Percentiles rank a stretch among this genome's conserved stretches.
phyloP scores from a whole-genome alignment of 2,113 vertebrate species.

The Orthonyx spaldingii region DNA sequence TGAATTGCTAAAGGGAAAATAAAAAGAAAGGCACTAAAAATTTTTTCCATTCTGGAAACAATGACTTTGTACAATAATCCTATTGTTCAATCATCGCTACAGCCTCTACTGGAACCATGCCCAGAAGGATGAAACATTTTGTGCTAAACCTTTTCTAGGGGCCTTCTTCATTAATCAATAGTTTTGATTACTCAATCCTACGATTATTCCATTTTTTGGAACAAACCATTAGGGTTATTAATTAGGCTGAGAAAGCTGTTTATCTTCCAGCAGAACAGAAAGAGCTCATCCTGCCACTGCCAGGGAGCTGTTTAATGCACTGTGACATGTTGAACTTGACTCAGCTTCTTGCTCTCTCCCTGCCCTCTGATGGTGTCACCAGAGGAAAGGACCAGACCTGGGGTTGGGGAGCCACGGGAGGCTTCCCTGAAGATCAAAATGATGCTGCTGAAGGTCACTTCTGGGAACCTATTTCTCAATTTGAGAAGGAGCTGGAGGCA shows the following conservation, averaged over 20 bases:
- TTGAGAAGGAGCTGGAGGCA: background rate
- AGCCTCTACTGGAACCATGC: background rate
- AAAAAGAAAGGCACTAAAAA: background rate
- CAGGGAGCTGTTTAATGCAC: background rate
- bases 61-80: background rate
- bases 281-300: background rate
- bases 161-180: conserved; percentile 28
- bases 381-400: background rate
- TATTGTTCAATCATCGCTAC: conserved; percentile 6
- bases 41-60: conserved; percentile 5
- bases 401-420: background rate
- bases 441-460: conserved; percentile 10
- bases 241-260: conserved; percentile 47
- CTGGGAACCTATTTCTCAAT: background rate
- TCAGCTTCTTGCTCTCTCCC: background rate
- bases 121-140: conserved; percentile 21
- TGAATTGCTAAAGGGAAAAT: background rate
- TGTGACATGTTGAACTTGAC: background rate
- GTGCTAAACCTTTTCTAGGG: conserved; percentile 6
- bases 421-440: background rate
- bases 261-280: conserved; percentile 12
- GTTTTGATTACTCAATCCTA: conserved; percentile 47
- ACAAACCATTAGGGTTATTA: conserved; percentile 29
- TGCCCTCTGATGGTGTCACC: background rate
- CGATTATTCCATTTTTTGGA: conserved; percentile 44